Evolutionary conservation across 2,113 vertebrate species (phyloP).

Genomic region (Neopipo cinnamomea): DNA sequence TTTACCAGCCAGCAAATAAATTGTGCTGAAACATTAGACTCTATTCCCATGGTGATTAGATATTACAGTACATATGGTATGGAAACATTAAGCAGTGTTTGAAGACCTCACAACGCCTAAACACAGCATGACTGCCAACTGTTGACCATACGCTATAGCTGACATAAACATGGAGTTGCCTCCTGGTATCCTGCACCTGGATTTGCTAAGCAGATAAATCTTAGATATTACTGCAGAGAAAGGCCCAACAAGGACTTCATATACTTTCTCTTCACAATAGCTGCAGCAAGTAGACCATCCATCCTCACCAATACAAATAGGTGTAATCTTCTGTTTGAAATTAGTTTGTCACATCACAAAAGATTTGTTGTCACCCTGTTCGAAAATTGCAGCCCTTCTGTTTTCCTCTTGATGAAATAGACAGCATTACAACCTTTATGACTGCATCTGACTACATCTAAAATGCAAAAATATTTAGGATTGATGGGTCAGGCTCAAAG

Average conservation of each 20-base stretch:
- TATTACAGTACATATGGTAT: constrained; percentile 11
- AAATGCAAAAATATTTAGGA: constrained; percentile 4
- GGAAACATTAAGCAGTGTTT: not conserved
- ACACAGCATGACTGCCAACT: not conserved
- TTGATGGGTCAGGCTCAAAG: not conserved
- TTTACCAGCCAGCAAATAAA: constrained; percentile 21
- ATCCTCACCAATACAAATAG: not conserved
- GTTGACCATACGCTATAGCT: not conserved
- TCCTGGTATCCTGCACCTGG: constrained; percentile 14
- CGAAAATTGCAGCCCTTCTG: not conserved
- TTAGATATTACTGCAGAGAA: not conserved
- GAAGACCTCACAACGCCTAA: not conserved
- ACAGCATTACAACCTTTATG: not conserved
- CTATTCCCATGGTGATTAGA: not conserved
- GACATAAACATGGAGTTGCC: not conserved
- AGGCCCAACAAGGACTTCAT: not conserved
- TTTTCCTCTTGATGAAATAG: constrained; percentile 1
- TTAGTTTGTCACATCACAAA: not conserved
- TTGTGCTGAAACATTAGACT: not conserved
- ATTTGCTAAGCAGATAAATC: not conserved
- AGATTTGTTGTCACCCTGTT: constrained; percentile 5
- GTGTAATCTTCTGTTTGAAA: not conserved
- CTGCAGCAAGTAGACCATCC: not conserved
- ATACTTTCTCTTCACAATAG: not conserved
- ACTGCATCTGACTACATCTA: not conserved